phyloP scores from a whole-genome alignment of 1,140 invertebrate species.

The Ooceraea biroi region DNA sequence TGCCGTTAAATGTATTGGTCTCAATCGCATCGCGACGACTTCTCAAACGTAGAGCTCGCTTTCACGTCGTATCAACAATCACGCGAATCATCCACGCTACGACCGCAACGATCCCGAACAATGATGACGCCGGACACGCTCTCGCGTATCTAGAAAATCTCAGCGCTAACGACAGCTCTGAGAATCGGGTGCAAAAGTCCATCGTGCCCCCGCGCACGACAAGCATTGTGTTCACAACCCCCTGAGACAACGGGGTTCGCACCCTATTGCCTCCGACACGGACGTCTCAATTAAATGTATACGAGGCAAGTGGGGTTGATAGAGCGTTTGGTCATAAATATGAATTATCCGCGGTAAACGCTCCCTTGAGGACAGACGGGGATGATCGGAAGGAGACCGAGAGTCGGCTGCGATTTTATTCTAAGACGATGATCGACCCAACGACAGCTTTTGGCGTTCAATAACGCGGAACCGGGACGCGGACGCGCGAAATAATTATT shows the following conservation, averaged over 20 bases:
- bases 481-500: conserved; percentile 1
- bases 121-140: conserved; percentile 56
- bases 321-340: conserved; percentile 85
- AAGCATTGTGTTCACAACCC: conserved; percentile 78
- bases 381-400: conserved; percentile 61
- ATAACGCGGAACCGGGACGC: background rate
- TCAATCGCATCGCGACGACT: no score
- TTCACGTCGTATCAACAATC: no score
- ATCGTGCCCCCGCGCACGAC: conserved; percentile 54
- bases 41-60: no score
- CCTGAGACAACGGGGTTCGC: conserved; percentile 81
- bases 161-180: conserved; percentile 64
- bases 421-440: conserved; percentile 45
- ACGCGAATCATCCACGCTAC: conserved; percentile 3
- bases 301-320: conserved; percentile 85
- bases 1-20: no score
- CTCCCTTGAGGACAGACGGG: conserved; percentile 77
- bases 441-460: conserved; percentile 20
- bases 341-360: conserved; percentile 86
- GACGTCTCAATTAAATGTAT: conserved; percentile 86
- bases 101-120: conserved; percentile 46
- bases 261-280: conserved; percentile 85
- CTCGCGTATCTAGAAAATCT: conserved; percentile 51
- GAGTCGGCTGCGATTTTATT: conserved; percentile 55
- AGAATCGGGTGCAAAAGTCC: conserved; percentile 59